Evolutionary conservation across 2,888 invertebrate species (phyloP).

Genomic region (Camptogramma bilineatum): DNA sequence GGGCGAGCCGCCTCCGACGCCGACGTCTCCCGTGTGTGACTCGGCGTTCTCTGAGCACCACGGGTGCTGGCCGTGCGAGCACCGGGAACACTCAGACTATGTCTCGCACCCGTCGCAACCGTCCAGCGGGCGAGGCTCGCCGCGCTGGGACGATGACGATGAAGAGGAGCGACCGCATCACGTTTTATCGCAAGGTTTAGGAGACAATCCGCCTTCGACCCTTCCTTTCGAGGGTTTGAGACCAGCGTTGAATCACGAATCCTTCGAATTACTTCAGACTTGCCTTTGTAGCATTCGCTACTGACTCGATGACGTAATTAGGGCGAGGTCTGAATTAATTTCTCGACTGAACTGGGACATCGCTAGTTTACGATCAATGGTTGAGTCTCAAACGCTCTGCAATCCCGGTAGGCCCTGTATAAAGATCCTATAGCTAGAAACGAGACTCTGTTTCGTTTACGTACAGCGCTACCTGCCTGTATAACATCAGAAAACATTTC

Average conservation of each 20-base stretch:
- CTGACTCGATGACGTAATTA: slow-evolving; percentile 6
- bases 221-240: slow-evolving; percentile 44
- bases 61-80: slow-evolving; percentile 81
- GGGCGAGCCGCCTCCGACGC: slow-evolving; percentile 78
- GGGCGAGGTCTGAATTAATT: slow-evolving; percentile 10
- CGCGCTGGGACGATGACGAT: slow-evolving; percentile 79
- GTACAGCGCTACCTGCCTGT: slow-evolving; percentile 72
- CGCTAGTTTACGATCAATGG: slow-evolving; percentile 4
- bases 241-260: slow-evolving; percentile 17
- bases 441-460: slow-evolving; percentile 50
- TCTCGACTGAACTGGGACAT: not conserved
- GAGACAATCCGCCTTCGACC: slow-evolving; percentile 43
- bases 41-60: slow-evolving; percentile 82
- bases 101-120: slow-evolving; percentile 73
- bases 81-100: slow-evolving; percentile 71
- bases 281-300: slow-evolving; percentile 8
- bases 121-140: slow-evolving; percentile 79
- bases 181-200: slow-evolving; percentile 79
- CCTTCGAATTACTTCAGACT: slow-evolving; percentile 2
- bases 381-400: slow-evolving; percentile 66
- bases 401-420: slow-evolving; percentile 54
- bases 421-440: slow-evolving; percentile 51
- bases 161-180: slow-evolving; percentile 74
- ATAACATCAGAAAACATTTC: slow-evolving; percentile 34
- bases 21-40: slow-evolving; percentile 81